Evolutionary conservation across 2,797 vertebrate species (phyloP), one percentile per base, ranked within the genome.

Genomic region (Macroramphosus scolopax): DNA sequence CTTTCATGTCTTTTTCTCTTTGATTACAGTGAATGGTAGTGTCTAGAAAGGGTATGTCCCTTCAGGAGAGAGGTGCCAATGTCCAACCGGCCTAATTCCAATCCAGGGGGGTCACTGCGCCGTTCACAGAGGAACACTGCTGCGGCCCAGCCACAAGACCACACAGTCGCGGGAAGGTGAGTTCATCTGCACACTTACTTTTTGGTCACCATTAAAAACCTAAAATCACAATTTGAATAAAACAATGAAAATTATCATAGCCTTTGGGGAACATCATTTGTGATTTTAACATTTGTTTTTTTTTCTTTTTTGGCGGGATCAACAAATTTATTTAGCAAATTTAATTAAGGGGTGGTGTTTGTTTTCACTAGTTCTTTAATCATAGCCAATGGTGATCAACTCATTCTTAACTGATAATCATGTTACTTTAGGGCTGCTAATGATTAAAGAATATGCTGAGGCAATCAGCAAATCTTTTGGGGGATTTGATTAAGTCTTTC

Each of bases 51-150:
- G 97, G 97, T 99, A 98, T 98, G 97, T 99, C 97, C 97, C 96
- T 99, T 98, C 96, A 98, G 95, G 96, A 98, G 97, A 99, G 94
- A 99, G 97, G 97, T 98, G 97, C 97, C 97, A 99, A 99, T 99
- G 97, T 99, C 97, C 97, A 98, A 97, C 97, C 96, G 94, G 97
- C 96, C 94, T 99, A 98, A 94, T 98, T 97, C 95, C 96, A 98
- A 98, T 99, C 94, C 96, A 99, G 97, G 97, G 96, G 97, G 97
- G 96, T 99, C 97, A 98, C 97, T 99, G 96, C 96, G 97, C 96
- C 97, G 97, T 98, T 98, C 97, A 97, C 95, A 98, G 94, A 97
- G 97, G 95, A 99, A 97, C 95, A 97, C 95, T 95, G 95, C 94
- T 87, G 95, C 96, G 95, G 92, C 95, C 95, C 96, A 98, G 93